Percentiles rank a stretch among this genome's conserved stretches.
phyloP scores from a whole-genome alignment of 2,888 invertebrate species.

The Cheilosia grossa region DNA sequence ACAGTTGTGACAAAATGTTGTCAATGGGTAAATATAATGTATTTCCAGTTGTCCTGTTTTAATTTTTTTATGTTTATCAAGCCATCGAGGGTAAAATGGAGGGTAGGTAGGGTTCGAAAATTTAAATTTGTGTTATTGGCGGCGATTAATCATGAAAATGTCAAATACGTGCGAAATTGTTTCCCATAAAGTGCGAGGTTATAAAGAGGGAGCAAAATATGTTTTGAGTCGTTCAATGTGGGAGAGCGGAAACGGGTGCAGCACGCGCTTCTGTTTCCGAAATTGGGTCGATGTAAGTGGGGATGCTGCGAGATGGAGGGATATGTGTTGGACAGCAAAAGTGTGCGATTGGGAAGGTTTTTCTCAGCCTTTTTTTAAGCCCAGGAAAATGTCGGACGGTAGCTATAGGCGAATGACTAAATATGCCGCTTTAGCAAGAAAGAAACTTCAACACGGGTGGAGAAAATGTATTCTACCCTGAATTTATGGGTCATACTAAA shows the following conservation, averaged over 20 bases:
- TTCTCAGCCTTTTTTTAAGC: too few relatives aligned
- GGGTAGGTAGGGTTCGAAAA: constrained; percentile 24
- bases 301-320: too few relatives aligned
- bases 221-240: background rate
- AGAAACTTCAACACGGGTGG: too few relatives aligned
- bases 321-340: too few relatives aligned
- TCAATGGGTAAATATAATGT: constrained; percentile 59
- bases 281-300: too few relatives aligned
- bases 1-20: constrained; percentile 72
- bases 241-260: background rate
- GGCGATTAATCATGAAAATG: constrained; percentile 45
- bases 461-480: too few relatives aligned
- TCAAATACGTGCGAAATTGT: constrained; percentile 34
- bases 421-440: too few relatives aligned
- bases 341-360: too few relatives aligned
- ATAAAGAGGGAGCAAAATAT: background rate
- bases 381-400: too few relatives aligned
- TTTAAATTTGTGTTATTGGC: constrained; percentile 42
- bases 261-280: too few relatives aligned
- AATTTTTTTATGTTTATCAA: background rate
- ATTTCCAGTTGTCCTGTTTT: constrained; percentile 48
- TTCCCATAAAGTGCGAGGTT: constrained; percentile 4
- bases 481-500: too few relatives aligned
- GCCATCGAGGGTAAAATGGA: background rate
- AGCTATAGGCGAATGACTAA: too few relatives aligned